Evolutionary conservation across 2,888 invertebrate genomes (phyloP).

Genomic region (Andrena dorsata): DNA sequence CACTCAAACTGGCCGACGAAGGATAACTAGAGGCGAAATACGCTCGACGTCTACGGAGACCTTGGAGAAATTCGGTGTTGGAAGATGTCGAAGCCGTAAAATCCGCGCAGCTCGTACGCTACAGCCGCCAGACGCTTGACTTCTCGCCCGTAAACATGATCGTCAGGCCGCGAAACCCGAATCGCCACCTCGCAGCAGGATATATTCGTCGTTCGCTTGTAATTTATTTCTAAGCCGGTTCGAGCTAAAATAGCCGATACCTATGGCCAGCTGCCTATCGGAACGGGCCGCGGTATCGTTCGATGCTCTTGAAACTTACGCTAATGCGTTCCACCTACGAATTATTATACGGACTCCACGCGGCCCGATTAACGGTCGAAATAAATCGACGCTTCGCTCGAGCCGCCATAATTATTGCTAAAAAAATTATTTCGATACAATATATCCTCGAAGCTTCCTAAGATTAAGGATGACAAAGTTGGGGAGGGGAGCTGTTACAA

Average conservation of each 20-base stretch:
- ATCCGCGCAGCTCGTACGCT: slow-evolving; percentile 29
- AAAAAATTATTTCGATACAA: no score
- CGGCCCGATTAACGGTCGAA: not conserved
- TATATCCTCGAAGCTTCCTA: no score
- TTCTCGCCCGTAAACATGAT: slow-evolving; percentile 67
- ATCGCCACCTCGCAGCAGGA: slow-evolving; percentile 60
- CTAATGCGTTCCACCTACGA: slow-evolving; percentile 50
- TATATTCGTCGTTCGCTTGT: slow-evolving; percentile 69
- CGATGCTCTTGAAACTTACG: slow-evolving; percentile 70
- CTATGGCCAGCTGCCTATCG: slow-evolving; percentile 60
- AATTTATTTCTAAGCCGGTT: slow-evolving; percentile 68
- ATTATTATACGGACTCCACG: slow-evolving; percentile 16
- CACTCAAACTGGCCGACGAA: not conserved
- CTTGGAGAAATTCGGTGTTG: slow-evolving; percentile 35
- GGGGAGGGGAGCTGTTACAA: no score
- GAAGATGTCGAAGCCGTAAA: slow-evolving; percentile 54
- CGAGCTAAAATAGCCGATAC: slow-evolving; percentile 63
- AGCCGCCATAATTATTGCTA: not conserved
- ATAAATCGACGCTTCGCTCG: not conserved
- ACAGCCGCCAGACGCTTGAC: slow-evolving; percentile 63
- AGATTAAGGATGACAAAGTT: no score
- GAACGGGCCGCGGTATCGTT: slow-evolving; percentile 53
- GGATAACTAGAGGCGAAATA: not conserved
- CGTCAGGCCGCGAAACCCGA: slow-evolving; percentile 51
- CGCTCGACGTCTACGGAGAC: slow-evolving; percentile 18